phyloP scores from a whole-genome alignment of 2,113 vertebrate species.

The Cavia porcellus region DNA sequence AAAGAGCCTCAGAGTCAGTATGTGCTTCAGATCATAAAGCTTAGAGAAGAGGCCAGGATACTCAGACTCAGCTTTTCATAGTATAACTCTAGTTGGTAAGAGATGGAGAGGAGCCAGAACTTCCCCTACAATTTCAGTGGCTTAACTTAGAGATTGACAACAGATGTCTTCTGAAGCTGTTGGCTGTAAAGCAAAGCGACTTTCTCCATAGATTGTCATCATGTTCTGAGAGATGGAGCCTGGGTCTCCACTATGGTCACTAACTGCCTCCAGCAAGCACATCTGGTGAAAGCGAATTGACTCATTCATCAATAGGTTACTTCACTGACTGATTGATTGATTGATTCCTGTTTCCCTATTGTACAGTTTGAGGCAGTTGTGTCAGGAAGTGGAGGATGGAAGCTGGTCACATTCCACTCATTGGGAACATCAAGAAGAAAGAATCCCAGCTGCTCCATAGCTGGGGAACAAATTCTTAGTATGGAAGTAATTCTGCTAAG shows the following conservation, averaged over 20 bases:
- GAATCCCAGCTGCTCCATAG: slow-evolving; percentile 55
- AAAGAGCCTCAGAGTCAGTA: neutral
- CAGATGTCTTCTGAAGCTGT: slow-evolving; percentile 22
- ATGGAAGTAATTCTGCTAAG: slow-evolving; percentile 80
- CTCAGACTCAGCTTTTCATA: neutral
- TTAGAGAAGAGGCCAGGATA: neutral
- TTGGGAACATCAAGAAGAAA: slow-evolving; percentile 49
- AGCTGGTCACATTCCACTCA: neutral
- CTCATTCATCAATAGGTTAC: neutral
- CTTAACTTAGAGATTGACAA: slow-evolving; percentile 31
- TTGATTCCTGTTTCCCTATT: neutral
- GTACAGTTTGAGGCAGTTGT: neutral
- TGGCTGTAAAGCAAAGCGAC: neutral
- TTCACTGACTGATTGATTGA: neutral
- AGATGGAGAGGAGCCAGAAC: neutral
- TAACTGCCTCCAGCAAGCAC: neutral
- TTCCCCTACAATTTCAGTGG: neutral
- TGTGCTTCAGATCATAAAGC: neutral
- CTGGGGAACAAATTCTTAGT: slow-evolving; percentile 76
- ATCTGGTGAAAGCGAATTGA: neutral
- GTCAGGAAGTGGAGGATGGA: neutral
- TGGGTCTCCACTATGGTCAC: neutral
- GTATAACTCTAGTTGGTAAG: neutral
- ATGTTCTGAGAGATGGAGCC: neutral
- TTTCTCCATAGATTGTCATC: neutral